Evolutionary conservation across 2,888 invertebrate genomes (phyloP).

Genomic region (Ochropacha duplaris): DNA sequence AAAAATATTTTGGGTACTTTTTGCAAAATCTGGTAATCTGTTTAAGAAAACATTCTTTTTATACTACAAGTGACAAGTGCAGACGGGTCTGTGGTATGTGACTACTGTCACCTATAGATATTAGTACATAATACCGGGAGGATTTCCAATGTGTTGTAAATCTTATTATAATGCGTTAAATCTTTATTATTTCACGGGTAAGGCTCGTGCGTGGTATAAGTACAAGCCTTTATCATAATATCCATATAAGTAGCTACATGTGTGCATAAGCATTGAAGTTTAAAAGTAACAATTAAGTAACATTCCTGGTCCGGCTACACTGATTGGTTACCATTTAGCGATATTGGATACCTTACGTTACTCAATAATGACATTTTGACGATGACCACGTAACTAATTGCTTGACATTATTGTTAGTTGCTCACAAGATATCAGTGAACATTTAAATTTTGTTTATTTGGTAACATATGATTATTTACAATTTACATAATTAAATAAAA

Average conservation of each 20-base stretch:
- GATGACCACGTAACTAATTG: constrained; percentile 30
- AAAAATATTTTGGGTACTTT: no score
- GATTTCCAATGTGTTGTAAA: no score
- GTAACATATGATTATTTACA: background rate
- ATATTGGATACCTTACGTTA: constrained; percentile 39
- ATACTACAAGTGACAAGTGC: no score
- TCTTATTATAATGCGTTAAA: no score
- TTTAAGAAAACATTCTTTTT: no score
- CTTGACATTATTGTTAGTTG: constrained; percentile 17
- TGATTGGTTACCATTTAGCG: constrained; percentile 34
- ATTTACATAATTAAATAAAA: background rate
- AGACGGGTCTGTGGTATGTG: no score
- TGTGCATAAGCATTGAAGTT: constrained; percentile 20
- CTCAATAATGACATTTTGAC: constrained; percentile 42
- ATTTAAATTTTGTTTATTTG: constrained; percentile 2
- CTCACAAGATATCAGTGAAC: background rate
- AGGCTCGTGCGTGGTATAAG: background rate
- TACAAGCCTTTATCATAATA: background rate
- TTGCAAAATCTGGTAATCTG: no score
- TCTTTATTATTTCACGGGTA: no score
- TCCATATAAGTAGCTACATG: constrained; percentile 12
- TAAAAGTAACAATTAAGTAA: constrained; percentile 28
- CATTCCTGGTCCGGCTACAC: constrained; percentile 16
- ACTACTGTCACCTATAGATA: no score
- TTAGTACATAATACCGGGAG: no score